Percentiles rank a stretch among this genome's conserved stretches.
phyloP scores from a whole-genome alignment of 2,888 invertebrate species.

The Napeogenes inachia region DNA sequence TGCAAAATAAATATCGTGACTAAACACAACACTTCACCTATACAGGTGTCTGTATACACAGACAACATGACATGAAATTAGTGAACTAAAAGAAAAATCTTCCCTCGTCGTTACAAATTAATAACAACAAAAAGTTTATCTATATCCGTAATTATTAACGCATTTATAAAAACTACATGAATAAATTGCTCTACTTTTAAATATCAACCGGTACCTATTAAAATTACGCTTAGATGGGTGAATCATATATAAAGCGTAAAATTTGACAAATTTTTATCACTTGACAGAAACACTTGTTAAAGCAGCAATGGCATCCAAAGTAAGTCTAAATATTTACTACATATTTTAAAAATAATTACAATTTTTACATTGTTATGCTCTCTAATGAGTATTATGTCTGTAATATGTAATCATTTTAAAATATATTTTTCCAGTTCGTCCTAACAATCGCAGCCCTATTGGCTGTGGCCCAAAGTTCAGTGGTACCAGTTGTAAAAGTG shows the following conservation, averaged over 20 bases:
- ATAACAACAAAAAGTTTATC: not conserved
- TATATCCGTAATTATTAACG: not conserved
- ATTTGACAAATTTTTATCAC: slow-evolving; percentile 16
- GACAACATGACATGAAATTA: too few species aligned
- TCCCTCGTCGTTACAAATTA: too few species aligned
- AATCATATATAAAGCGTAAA: slow-evolving; percentile 24
- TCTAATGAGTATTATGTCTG: not conserved
- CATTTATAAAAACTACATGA: slow-evolving; percentile 18
- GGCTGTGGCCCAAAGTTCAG: slow-evolving; percentile 62
- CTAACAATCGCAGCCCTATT: slow-evolving; percentile 66
- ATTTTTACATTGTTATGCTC: too few species aligned
- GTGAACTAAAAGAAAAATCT: too few species aligned
- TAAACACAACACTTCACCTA: too few species aligned
- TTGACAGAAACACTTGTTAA: slow-evolving; percentile 17
- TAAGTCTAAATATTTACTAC: slow-evolving; percentile 13
- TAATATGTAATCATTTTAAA: slow-evolving; percentile 13
- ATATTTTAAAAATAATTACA: too few species aligned
- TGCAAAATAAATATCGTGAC: too few species aligned
- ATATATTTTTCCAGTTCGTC: slow-evolving; percentile 50
- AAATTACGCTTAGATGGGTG: slow-evolving; percentile 11
- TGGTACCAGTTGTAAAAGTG: slow-evolving; percentile 60
- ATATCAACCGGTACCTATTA: slow-evolving; percentile 17
- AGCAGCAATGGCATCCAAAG: slow-evolving; percentile 27
- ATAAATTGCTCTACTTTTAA: slow-evolving; percentile 18
- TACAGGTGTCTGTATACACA: too few species aligned